Evolutionary conservation across 2,797 vertebrate species (phyloP).

Genomic region (Helostoma temminkii): DNA sequence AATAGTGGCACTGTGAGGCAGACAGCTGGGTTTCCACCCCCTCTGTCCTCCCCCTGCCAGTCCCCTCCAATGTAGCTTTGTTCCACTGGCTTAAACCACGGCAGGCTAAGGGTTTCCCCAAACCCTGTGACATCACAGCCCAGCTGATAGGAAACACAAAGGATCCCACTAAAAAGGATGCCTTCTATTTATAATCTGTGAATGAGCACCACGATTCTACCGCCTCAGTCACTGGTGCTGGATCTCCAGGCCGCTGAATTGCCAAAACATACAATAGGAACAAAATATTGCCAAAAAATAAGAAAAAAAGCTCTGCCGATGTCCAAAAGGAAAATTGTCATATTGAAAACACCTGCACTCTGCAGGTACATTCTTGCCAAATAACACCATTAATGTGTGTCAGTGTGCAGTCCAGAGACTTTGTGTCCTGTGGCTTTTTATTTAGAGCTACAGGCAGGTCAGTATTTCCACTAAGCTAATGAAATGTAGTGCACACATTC

Average conservation of each 20-base stretch:
- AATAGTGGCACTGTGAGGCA: conserved; percentile 73
- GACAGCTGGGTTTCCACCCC: conserved; percentile 70
- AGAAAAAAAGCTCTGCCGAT: conserved; percentile 12
- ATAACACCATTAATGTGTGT: not conserved
- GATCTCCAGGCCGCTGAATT: conserved; percentile 24
- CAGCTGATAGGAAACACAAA: conserved; percentile 79
- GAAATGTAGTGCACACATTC: not conserved
- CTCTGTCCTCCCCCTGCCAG: conserved; percentile 20
- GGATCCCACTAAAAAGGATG: conserved; percentile 39
- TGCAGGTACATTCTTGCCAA: conserved; percentile 5
- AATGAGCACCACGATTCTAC: conserved; percentile 48
- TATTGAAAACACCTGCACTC: conserved; percentile 25
- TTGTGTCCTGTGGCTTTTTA: no score
- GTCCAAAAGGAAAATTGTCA: conserved; percentile 11
- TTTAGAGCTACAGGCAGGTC: not conserved
- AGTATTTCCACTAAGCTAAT: no score
- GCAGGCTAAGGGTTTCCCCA: conserved; percentile 77
- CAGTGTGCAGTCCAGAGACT: not conserved
- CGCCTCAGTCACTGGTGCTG: conserved; percentile 30
- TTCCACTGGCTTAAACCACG: conserved; percentile 62
- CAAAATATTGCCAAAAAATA: not conserved
- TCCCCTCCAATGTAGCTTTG: conserved; percentile 65
- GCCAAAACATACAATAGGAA: conserved; percentile 19
- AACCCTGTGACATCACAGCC: conserved; percentile 76
- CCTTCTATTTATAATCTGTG: conserved; percentile 66